Conservation (phyloP, 2,888 invertebrate genomes). For the Elysia crispata region DNA sequence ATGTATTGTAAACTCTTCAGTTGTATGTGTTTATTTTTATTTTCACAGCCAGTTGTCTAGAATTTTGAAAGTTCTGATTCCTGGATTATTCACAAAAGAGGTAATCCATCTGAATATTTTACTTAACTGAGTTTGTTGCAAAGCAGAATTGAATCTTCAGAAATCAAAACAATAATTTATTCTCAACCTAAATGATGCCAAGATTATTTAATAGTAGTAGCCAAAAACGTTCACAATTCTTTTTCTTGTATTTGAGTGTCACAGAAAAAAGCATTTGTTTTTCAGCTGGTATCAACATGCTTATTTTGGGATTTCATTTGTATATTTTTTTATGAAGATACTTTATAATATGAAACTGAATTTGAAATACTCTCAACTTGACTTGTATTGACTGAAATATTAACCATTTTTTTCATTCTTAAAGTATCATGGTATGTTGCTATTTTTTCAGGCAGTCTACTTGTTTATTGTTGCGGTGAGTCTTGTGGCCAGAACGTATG, state of each 20-base stretch:
- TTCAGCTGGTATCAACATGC: too few species aligned
- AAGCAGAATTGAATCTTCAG: background rate
- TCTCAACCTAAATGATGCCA: background rate
- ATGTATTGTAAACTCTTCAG: too few species aligned
- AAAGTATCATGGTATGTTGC: too few species aligned
- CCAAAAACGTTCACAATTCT: background rate
- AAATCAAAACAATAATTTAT: background rate
- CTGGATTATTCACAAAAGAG: slow-evolving; percentile 87
- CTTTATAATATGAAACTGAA: background rate
- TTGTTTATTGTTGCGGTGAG: slow-evolving; percentile 83
- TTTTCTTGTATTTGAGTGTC: too few species aligned
- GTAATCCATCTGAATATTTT: slow-evolving; percentile 57
- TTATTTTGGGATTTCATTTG: too few species aligned
- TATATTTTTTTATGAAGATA: too few species aligned
- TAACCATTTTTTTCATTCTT: too few species aligned
- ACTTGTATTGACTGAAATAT: too few species aligned
- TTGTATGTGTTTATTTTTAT: slow-evolving; percentile 34
- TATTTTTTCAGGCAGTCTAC: slow-evolving; percentile 70
- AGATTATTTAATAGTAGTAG: too few species aligned
- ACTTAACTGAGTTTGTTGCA: background rate
- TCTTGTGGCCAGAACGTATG: slow-evolving; percentile 91
- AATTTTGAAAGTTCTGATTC: slow-evolving; percentile 84
- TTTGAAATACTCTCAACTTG: background rate
- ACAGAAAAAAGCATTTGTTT: too few species aligned
- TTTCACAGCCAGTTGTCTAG: slow-evolving; percentile 67